phyloP scores from a whole-genome alignment of 1,140 invertebrate species.

The Magallana angulata region DNA sequence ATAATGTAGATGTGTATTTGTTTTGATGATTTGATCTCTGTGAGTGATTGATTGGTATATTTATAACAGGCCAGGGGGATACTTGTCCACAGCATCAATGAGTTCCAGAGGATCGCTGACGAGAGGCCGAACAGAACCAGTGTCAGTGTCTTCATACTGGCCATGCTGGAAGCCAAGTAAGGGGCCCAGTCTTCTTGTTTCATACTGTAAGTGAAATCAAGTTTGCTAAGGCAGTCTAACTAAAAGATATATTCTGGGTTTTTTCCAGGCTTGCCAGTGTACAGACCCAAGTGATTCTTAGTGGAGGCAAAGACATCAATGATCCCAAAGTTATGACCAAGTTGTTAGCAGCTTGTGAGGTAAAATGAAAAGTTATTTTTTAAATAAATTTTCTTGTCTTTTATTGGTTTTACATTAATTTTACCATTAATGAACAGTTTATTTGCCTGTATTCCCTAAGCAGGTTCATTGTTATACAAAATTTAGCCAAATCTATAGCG shows the following conservation, averaged over 20 bases:
- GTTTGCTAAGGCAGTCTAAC: not conserved
- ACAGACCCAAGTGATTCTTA: conserved; percentile 65
- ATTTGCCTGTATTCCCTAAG: too few species aligned
- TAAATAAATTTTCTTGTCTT: too few species aligned
- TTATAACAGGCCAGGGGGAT: conserved; percentile 70
- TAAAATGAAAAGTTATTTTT: conserved; percentile 40
- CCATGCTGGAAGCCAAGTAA: conserved; percentile 75
- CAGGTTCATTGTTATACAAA: too few species aligned
- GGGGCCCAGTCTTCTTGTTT: conserved; percentile 28
- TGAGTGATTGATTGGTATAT: too few species aligned
- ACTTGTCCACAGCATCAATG: conserved; percentile 70
- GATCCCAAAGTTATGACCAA: conserved; percentile 68
- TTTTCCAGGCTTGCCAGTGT: conserved; percentile 66
- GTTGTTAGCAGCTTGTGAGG: conserved; percentile 71
- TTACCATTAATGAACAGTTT: too few species aligned
- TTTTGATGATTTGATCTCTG: too few species aligned
- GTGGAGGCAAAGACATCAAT: conserved; percentile 65
- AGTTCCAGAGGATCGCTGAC: conserved; percentile 69
- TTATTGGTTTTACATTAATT: too few species aligned
- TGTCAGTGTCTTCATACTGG: conserved; percentile 68
- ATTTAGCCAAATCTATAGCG: too few species aligned
- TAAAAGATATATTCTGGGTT: too few species aligned
- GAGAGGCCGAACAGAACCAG: conserved; percentile 71
- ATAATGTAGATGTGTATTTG: too few species aligned
- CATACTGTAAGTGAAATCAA: not conserved